Percentiles rank a stretch among this genome's conserved stretches.
Evolutionary conservation across 2,888 invertebrate genomes (phyloP).

Genomic region (Bruchidius siliquastri): DNA sequence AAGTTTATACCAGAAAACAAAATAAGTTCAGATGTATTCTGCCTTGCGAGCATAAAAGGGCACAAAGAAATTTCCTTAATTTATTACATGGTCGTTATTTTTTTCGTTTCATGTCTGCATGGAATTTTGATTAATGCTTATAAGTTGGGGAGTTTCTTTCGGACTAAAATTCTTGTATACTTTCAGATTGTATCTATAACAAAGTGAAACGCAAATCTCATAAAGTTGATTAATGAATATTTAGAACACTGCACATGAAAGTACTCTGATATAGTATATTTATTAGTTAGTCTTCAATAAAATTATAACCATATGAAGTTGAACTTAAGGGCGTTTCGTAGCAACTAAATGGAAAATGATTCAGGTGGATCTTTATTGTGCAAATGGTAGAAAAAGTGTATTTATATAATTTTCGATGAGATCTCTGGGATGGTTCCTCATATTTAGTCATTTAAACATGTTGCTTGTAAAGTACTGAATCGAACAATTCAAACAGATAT

Average conservation of each 20-base stretch:
- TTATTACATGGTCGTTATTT: slow-evolving; percentile 4
- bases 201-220: not conserved
- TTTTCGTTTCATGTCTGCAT: not conserved
- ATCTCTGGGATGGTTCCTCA: too few relatives aligned
- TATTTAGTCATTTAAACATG: too few relatives aligned
- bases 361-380: too few relatives aligned
- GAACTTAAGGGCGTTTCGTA: too few relatives aligned
- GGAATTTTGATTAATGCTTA: not conserved
- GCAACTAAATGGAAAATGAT: too few relatives aligned
- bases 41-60: slow-evolving; percentile 7
- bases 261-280: too few relatives aligned
- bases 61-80: slow-evolving; percentile 7
- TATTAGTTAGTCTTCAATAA: too few relatives aligned
- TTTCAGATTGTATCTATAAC: not conserved
- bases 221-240: not conserved
- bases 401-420: too few relatives aligned
- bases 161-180: not conserved
- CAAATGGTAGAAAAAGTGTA: too few relatives aligned
- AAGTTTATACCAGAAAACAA: slow-evolving; percentile 38
- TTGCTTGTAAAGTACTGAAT: too few relatives aligned
- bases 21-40: slow-evolving; percentile 27
- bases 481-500: too few relatives aligned
- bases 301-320: too few relatives aligned
- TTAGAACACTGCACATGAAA: not conserved
- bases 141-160: not conserved